Evolutionary conservation across 2,888 invertebrate genomes (phyloP), one percentile per base, ranked within the genome.

Genomic region (Eugnorisma glareosa): DNA sequence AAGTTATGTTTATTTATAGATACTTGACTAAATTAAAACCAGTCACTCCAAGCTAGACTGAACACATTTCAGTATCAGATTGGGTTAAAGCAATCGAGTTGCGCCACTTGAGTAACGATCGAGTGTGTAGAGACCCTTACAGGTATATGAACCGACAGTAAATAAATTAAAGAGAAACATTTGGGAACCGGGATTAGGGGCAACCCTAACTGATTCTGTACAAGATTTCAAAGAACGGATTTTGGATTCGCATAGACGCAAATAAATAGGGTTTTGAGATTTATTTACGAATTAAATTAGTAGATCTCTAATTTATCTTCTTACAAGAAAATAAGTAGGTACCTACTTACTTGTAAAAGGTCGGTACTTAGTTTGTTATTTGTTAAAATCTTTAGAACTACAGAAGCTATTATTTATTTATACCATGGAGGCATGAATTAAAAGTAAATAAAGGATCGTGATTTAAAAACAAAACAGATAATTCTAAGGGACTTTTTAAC

Each of bases 91-190:
- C 37, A 18, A 24, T 64, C 4, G 13, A 68, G 54, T n/a, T 31
- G 31, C 54, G 18, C 31, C 51, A 21, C 78, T 78, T 37, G 37
- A 59, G 61, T 7, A 5, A 37, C 63, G 18, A 68, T 43, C 48
- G 66, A 51, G 64, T 43, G 28, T 61, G 59, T 4, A 1, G 28
- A 28, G 37, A 45, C 28, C 77, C 77, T 54, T 61, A 37, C 63
- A 64, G 37, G 35, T 64, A 6, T 4, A 54, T n/a, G 43, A 43
- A n/a, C 43, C 31, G 51, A 67, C 10, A 18, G 51, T 37, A 21
- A 63, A 71, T 71, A 71, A 45, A 80, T 80, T 37, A 37, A 64
- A 31, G 37, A 72, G 43, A 45, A 31, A 45, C 80, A 45, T 63
- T 45, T 63, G 18, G 15, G 48, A 11, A n/a, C 31, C 15, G 35